Conservation (phyloP, 2,888 invertebrate genomes). For the Chalcis sispes region DNA sequence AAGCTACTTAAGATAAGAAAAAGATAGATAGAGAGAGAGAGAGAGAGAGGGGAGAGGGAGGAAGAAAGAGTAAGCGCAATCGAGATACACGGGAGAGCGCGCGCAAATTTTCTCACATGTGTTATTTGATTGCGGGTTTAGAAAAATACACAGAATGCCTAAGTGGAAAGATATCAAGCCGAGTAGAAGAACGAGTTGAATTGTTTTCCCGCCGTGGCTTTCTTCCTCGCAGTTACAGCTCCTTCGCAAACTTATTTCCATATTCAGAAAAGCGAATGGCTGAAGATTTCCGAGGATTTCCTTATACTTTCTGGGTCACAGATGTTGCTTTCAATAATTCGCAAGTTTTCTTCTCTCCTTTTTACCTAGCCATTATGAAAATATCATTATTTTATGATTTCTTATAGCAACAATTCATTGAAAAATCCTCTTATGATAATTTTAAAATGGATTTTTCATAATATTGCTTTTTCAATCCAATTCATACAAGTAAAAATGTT, state of each 20-base stretch:
- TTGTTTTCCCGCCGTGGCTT: background rate
- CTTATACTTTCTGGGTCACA: slow-evolving; percentile 1
- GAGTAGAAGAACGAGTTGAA: background rate
- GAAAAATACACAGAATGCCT: background rate
- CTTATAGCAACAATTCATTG: no score
- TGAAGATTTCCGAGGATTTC: background rate
- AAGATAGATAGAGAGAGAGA: background rate
- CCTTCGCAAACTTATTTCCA: background rate
- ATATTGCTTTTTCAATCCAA: no score
- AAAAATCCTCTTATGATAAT: no score
- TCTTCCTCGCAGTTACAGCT: background rate
- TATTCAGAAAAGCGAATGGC: background rate
- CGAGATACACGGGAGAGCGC: no score
- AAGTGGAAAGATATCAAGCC: slow-evolving; percentile 24
- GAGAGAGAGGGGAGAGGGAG: background rate
- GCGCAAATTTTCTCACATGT: no score
- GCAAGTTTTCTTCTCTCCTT: no score
- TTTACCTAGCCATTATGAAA: no score
- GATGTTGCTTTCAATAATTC: slow-evolving; percentile 18
- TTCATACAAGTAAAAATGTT: no score
- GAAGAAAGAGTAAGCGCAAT: no score
- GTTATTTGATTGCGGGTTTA: background rate
- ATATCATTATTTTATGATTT: no score
- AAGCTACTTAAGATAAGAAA: slow-evolving; percentile 39
- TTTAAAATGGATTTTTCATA: no score